Percentiles rank a stretch among this genome's conserved stretches.
Conservation (phyloP, 1,140 invertebrate genomes). For the Akabosia matsudoensis region DNA sequence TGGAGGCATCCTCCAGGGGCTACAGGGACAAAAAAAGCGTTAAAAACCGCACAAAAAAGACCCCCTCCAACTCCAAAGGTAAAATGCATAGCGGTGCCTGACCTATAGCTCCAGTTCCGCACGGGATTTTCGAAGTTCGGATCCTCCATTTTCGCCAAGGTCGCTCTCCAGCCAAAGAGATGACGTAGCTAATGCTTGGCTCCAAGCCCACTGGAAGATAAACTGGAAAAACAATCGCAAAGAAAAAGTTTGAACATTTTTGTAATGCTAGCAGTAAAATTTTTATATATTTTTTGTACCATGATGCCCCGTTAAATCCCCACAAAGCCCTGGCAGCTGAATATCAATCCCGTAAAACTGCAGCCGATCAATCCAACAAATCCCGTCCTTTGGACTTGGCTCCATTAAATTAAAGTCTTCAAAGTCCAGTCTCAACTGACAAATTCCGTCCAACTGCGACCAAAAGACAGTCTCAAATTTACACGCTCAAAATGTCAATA, state of each 20-base stretch:
- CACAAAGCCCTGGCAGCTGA: constrained; percentile 74
- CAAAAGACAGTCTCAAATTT: neutral
- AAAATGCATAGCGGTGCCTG: neutral
- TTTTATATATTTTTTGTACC: constrained; percentile 68
- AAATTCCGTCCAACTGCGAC: constrained; percentile 38
- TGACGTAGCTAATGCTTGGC: constrained; percentile 24
- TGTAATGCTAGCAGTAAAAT: neutral
- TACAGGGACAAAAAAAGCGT: constrained; percentile 43
- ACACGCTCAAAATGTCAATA: constrained; percentile 56
- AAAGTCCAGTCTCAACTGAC: constrained; percentile 66
- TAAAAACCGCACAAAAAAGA: too few relatives aligned
- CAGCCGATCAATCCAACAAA: constrained; percentile 77
- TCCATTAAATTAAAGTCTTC: constrained; percentile 68
- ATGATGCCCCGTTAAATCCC: constrained; percentile 73
- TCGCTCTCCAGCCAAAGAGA: constrained; percentile 15
- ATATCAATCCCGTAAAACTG: constrained; percentile 71
- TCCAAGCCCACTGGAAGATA: constrained; percentile 38
- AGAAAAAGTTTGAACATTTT: neutral
- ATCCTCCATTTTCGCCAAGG: constrained; percentile 41
- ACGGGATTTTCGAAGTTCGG: constrained; percentile 38
- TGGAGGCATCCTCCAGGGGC: constrained; percentile 82
- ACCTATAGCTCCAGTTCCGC: constrained; percentile 35
- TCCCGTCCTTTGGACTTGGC: constrained; percentile 67
- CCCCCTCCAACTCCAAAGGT: neutral
- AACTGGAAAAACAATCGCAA: constrained; percentile 20